These are phyloP conservation scores for Ibycter americanus DNA, from an alignment of 2,797 vertebrate genomes.

Conservation along the genomic window DNA sequence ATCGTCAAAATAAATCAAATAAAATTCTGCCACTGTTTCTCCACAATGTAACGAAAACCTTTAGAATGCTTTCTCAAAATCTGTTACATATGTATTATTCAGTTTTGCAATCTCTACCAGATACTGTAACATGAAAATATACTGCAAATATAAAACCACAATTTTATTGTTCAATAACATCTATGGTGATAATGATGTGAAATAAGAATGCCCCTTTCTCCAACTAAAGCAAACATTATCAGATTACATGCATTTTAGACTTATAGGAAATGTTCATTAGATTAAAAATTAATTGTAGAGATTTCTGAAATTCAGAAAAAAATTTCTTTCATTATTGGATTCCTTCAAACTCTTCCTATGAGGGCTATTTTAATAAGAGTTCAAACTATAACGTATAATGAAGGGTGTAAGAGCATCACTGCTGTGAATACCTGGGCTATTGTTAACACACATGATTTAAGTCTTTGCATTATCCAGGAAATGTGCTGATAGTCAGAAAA, in stretches of 20 bases:
- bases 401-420: background rate
- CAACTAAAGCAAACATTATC: background rate
- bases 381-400: background rate
- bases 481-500: background rate
- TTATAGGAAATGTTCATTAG: background rate
- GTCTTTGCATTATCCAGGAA: background rate
- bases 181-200: background rate
- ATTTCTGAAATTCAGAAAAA: slow-evolving; percentile 10
- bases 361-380: background rate
- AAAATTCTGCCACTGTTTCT: background rate
- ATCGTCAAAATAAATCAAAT: background rate
- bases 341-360: background rate
- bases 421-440: background rate
- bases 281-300: background rate
- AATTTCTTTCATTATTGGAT: background rate
- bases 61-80: background rate
- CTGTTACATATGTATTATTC: background rate
- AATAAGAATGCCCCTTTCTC: background rate
- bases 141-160: background rate
- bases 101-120: background rate
- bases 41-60: background rate
- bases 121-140: background rate
- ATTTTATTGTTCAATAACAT: slow-evolving; percentile 6
- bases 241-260: background rate
- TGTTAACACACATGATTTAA: background rate